phyloP scores from a whole-genome alignment of 2,113 vertebrate species.

The Patagioenas fasciata region DNA sequence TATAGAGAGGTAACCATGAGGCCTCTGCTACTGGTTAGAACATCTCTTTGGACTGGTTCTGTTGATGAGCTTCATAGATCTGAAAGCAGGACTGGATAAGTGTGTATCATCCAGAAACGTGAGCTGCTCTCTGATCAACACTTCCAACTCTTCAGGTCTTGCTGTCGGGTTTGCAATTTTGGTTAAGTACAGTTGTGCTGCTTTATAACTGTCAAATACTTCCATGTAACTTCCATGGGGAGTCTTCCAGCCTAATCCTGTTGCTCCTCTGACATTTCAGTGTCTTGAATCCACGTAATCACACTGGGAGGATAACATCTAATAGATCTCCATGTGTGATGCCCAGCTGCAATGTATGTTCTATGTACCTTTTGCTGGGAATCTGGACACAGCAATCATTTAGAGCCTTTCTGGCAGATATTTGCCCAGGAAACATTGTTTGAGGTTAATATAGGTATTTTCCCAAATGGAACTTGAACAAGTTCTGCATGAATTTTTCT shows the following conservation, averaged over 20 bases:
- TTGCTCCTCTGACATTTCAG: background rate
- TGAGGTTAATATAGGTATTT: background rate
- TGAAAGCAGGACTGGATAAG: background rate
- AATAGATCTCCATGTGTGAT: background rate
- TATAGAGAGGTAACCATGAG: background rate
- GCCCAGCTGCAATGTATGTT: background rate
- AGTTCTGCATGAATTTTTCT: background rate
- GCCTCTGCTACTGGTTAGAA: background rate
- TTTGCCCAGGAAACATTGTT: background rate
- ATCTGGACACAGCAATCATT: background rate
- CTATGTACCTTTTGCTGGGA: background rate
- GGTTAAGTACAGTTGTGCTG: background rate
- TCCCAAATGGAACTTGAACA: background rate
- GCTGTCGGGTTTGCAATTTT: background rate
- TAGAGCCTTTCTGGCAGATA: background rate
- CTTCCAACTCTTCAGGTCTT: background rate
- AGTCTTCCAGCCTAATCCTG: background rate
- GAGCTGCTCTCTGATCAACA: background rate
- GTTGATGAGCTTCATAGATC: background rate
- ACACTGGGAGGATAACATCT: background rate
- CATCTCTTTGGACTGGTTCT: background rate
- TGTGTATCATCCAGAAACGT: background rate
- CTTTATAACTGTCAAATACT: background rate
- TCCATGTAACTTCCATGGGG: background rate
- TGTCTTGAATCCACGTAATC: background rate